Conservation (phyloP, 37 sponge, comb jelly and placozoan species). For the Cliona cf. orientalis region DNA sequence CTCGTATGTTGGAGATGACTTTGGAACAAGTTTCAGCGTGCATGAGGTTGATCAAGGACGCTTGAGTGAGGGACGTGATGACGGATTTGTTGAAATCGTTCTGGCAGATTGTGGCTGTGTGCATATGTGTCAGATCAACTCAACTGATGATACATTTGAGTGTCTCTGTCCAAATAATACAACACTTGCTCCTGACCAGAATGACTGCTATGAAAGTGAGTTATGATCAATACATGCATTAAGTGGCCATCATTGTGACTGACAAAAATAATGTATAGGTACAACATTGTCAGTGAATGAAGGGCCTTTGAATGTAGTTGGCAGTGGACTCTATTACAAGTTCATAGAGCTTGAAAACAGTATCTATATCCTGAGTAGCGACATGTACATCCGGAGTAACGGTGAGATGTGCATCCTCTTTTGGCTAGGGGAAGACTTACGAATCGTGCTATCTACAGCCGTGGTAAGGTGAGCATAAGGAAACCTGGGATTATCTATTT, state of each 20-base stretch:
- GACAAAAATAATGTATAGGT: background rate
- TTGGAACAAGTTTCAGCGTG: background rate
- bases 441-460: background rate
- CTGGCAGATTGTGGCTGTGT: background rate
- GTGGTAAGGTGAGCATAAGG: background rate
- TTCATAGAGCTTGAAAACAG: too few species aligned
- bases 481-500: background rate
- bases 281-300: too few species aligned
- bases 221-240: background rate
- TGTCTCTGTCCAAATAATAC: background rate
- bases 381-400: background rate
- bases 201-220: constrained; percentile 36
- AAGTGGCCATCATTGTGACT: background rate
- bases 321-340: too few species aligned
- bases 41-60: background rate
- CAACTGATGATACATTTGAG: background rate
- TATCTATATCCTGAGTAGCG: too few species aligned
- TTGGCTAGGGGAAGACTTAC: background rate
- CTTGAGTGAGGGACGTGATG: background rate
- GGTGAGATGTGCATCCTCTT: background rate
- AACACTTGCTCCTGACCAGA: constrained; percentile 19
- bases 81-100: background rate
- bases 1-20: background rate
- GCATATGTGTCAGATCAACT: background rate
- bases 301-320: too few species aligned